Percentiles rank a stretch among this genome's conserved stretches.
These are phyloP conservation scores for Vulpes ferrilata DNA, from an alignment of 2,113 vertebrate species.

Conservation along the genomic window DNA sequence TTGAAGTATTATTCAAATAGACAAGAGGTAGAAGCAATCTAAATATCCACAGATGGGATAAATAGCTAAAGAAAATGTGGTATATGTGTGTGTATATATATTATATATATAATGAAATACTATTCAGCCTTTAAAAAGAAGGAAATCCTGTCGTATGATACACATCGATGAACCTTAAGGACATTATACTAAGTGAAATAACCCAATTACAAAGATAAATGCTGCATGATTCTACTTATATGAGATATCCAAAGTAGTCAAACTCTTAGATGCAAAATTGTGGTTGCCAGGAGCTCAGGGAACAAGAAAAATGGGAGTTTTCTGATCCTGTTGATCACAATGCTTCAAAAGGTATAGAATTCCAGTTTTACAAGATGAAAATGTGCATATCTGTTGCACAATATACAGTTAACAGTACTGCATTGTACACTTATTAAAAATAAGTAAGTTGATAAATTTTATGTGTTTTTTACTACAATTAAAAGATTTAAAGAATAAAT, in stretches of 20 bases:
- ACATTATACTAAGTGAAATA: background rate
- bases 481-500: background rate
- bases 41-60: background rate
- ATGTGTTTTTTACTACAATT: background rate
- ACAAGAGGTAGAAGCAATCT: background rate
- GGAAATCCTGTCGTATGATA: background rate
- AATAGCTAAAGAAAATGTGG: background rate
- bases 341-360: background rate
- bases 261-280: background rate
- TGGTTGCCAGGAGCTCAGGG: rapidly evolving
- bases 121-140: background rate
- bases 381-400: background rate
- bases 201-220: background rate
- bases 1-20: background rate
- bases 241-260: background rate
- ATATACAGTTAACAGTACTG: background rate
- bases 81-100: no score
- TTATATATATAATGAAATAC: background rate
- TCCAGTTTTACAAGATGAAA: background rate
- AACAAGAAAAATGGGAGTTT: background rate
- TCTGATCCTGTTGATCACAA: no score
- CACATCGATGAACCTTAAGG: background rate
- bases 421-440: background rate
- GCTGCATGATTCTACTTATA: background rate
- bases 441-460: background rate